phyloP scores from a whole-genome alignment of 2,113 vertebrate species.

The Pteropus alecto region DNA sequence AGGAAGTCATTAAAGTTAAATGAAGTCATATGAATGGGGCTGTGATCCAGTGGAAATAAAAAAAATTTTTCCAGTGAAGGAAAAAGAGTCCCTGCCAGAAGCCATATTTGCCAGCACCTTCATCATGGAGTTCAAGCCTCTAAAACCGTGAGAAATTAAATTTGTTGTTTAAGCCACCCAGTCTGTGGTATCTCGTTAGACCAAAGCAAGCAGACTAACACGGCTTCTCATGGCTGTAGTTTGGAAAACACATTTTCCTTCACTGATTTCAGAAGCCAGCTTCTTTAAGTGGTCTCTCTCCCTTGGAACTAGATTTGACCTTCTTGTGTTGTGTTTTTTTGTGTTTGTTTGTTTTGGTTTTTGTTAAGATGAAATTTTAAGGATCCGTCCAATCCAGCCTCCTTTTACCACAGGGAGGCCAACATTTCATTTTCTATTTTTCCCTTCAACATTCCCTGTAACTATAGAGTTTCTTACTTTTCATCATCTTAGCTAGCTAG shows the following conservation, averaged over 20 bases:
- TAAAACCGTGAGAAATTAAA: background rate
- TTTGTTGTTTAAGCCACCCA: background rate
- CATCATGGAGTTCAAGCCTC: background rate
- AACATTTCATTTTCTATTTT: background rate
- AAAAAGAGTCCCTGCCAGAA: background rate
- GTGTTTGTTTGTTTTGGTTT: background rate
- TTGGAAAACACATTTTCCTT: background rate
- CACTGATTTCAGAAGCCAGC: background rate
- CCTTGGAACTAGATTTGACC: background rate
- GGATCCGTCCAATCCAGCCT: background rate
- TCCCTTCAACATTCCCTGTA: background rate
- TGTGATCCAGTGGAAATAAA: background rate
- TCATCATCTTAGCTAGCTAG: background rate
- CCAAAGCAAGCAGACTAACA: background rate
- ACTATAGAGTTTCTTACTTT: background rate
- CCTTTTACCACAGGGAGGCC: background rate
- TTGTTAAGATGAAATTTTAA: background rate
- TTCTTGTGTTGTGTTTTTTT: background rate
- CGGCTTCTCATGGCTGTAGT: background rate
- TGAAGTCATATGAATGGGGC: background rate
- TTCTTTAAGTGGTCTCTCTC: background rate
- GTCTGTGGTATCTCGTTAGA: background rate
- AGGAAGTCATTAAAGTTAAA: background rate
- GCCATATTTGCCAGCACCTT: background rate
- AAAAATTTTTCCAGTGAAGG: background rate